A percentile compares a stretch with the other conserved stretches of the same genome.
Conservation (phyloP, 2,888 invertebrate genomes). For the Galeopsomyia nigrocyanea region DNA sequence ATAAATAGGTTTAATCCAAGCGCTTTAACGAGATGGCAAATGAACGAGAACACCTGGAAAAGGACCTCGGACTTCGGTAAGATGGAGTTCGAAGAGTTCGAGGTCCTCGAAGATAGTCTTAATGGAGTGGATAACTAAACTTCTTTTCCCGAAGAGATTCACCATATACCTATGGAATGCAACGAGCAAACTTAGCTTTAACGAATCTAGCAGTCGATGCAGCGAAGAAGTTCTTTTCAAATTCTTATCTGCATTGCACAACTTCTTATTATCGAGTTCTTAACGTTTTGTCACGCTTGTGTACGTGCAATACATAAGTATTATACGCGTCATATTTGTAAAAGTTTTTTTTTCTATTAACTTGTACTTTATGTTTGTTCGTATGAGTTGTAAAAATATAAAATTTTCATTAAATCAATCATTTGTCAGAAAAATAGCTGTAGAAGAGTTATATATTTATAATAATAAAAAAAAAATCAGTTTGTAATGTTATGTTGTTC, state of each 20-base stretch:
- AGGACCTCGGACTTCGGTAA: constrained; percentile 79
- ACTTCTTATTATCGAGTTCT: constrained; percentile 9
- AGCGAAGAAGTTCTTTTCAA: constrained; percentile 21
- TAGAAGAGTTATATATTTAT: constrained; percentile 37
- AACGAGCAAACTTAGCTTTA: constrained; percentile 24
- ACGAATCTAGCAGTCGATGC: neutral
- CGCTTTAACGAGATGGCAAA: constrained; percentile 64
- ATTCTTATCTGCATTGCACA: constrained; percentile 10
- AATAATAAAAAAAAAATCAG: constrained; percentile 11
- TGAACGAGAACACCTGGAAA: constrained; percentile 72
- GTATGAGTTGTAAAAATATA: too few relatives aligned
- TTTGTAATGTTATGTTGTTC: constrained; percentile 44
- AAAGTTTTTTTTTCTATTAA: constrained; percentile 9
- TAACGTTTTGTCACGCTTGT: constrained; percentile 3
- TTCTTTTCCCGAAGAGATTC: constrained; percentile 26
- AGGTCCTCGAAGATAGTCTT: constrained; percentile 78
- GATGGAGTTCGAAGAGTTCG: constrained; percentile 88
- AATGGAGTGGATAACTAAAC: constrained; percentile 60
- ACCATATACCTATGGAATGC: constrained; percentile 29
- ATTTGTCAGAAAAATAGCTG: too few relatives aligned
- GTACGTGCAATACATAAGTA: constrained; percentile 30
- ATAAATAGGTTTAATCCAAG: constrained; percentile 57
- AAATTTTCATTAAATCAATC: too few relatives aligned
- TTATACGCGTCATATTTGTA: constrained; percentile 31
- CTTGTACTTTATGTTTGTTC: constrained; percentile 37